Evolutionary conservation across 2,888 invertebrate genomes (phyloP).

Genomic region (Tortrix viridana): DNA sequence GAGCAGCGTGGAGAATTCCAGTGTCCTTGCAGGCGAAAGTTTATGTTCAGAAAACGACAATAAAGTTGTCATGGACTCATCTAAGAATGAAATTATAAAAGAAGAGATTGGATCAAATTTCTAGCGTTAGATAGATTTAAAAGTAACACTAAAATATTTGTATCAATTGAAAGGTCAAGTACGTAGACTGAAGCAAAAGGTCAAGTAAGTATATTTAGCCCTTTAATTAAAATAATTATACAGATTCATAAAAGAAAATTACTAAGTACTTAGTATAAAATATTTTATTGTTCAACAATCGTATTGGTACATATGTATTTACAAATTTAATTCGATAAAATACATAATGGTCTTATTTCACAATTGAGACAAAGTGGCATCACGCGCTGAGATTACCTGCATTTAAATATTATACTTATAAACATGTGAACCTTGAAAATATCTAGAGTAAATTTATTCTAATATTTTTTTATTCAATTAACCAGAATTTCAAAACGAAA

Average conservation of each 20-base stretch:
- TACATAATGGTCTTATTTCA: slow-evolving; percentile 15
- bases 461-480: too few species aligned
- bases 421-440: background rate
- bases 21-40: background rate
- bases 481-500: too few species aligned
- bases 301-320: slow-evolving; percentile 32
- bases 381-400: background rate
- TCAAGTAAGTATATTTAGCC: too few species aligned
- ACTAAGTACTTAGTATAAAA: slow-evolving; percentile 21
- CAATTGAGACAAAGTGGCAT: slow-evolving; percentile 5
- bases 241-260: slow-evolving; percentile 4
- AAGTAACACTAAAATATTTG: too few species aligned
- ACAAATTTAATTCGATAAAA: slow-evolving; percentile 25
- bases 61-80: background rate
- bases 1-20: slow-evolving; percentile 44
- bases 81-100: background rate
- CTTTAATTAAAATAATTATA: background rate
- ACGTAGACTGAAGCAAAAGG: too few species aligned
- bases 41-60: slow-evolving; percentile 1
- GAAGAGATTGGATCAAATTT: background rate
- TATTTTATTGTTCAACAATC: slow-evolving; percentile 36
- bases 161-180: too few species aligned
- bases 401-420: background rate
- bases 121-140: background rate
- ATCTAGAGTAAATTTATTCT: too few species aligned